Base-by-base conservation (phyloP, 2,113 vertebrate species). In the Platichthys stellatus region DNA sequence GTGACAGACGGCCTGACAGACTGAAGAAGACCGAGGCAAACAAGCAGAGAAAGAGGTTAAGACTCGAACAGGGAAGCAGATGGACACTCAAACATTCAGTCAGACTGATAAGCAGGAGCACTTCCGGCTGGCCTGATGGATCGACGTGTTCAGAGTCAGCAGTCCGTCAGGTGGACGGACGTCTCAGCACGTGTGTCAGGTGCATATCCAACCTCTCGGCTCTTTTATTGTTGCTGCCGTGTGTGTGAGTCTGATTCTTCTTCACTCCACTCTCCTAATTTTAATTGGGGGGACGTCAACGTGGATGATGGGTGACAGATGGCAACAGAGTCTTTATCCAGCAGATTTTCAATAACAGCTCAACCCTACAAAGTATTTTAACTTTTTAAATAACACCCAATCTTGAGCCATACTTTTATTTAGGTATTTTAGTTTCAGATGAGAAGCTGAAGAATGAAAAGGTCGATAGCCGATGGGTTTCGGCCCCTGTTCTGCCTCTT, bases 31-130 rank as follows among this genome's bases (percentile, higher is more conserved):
- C 60, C 59, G 62, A 70, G 70, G 71, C 66, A 68, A 67, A 74
- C 71, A 75, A 61, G 66, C 59, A 71, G 38, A 76, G 72, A 69
- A 80, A 64, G 38, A 83, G 80, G 76, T 72, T 73, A 26, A 83
- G 80, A 70, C 73, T 60, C 3, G 5, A 84, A 65, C 21, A 6
- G 63, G 80, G 69, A 67, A 66, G 6, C 53, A 66, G 84, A 83
- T 70, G 78, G 78, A 75, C 75, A 72, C 71, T 56, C 59, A 79
- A 51, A 74, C 72, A 63, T n/a, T 15, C 57, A 56, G 28, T 72
- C 20, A 49, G 35, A 58, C 1, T 74, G 69, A 80, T 54, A 21
- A 65, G n/a, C 69, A 80, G 63, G 47, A 60, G 73, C 70, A 68
- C 45, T 67, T 63, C 8, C 17, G 26, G 6, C 49, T 43, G n/a